phyloP scores from a whole-genome alignment of 1,140 invertebrate species.

The Heliconius nattereri region DNA sequence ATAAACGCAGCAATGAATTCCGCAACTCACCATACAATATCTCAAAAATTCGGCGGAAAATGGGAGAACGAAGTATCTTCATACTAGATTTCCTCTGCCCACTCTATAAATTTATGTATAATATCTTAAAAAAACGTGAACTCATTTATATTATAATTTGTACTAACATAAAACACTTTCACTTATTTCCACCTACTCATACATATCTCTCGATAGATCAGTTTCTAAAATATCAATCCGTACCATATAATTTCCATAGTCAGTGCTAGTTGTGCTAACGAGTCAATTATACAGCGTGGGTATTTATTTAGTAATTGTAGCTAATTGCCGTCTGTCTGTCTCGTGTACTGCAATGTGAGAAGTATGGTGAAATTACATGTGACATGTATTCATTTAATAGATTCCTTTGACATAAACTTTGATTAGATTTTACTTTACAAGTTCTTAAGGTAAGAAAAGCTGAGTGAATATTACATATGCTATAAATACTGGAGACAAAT shows the following conservation, averaged over 20 bases:
- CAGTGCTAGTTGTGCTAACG: conserved; percentile 48
- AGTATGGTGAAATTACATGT: conserved; percentile 24
- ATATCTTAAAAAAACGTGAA: no score
- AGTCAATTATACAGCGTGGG: conserved; percentile 61
- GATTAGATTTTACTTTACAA: no score
- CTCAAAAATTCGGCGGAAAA: no score
- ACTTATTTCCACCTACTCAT: not conserved
- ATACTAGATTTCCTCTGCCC: no score
- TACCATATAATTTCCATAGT: conserved; percentile 26
- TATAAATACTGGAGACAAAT: no score
- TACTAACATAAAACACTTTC: conserved; percentile 2
- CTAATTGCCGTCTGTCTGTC: conserved; percentile 43
- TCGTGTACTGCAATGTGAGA: conserved; percentile 35
- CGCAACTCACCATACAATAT: no score
- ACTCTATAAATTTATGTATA: no score
- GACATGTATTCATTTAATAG: not conserved
- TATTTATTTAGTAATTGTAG: conserved; percentile 51
- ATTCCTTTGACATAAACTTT: not conserved
- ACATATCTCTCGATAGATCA: not conserved
- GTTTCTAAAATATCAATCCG: conserved; percentile 27
- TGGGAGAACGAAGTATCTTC: no score
- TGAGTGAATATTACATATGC: no score
- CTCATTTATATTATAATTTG: not conserved
- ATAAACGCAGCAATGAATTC: no score
- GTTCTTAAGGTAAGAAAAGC: no score